These are phyloP conservation scores for Idris sp. DNA, from an alignment of 1,140 invertebrate genomes.

Conservation along the genomic window DNA sequence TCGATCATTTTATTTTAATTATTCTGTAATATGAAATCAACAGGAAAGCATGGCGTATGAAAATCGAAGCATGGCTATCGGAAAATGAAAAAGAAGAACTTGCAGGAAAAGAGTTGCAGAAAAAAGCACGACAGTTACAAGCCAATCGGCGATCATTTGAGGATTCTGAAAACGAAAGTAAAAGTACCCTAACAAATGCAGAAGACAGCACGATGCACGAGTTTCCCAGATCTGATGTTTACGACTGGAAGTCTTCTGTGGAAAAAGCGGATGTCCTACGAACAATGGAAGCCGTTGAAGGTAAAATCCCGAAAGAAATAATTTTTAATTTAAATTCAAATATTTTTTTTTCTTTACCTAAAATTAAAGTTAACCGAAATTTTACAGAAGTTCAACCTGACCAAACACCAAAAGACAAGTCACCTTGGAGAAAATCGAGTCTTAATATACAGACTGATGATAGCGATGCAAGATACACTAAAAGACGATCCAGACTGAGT, in stretches of 20 bases:
- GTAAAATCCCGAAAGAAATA: constrained; percentile 72
- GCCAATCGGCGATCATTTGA: constrained; percentile 87
- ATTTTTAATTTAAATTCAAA: too few relatives aligned
- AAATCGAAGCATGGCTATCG: constrained; percentile 93
- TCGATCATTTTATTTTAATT: too few relatives aligned
- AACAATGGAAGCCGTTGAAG: constrained; percentile 91
- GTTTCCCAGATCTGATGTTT: constrained; percentile 81
- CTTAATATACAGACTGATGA: constrained; percentile 84
- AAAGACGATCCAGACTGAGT: constrained; percentile 76
- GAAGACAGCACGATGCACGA: constrained; percentile 80
- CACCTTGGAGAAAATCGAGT: constrained; percentile 86
- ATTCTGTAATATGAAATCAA: too few relatives aligned
- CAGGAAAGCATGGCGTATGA: constrained; percentile 86
- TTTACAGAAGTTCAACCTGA: constrained; percentile 84
- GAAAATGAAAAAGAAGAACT: constrained; percentile 91
- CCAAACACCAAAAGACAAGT: constrained; percentile 84
- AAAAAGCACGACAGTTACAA: constrained; percentile 81
- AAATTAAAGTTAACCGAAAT: constrained; percentile 1
- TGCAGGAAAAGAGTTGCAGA: constrained; percentile 82
- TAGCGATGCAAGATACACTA: constrained; percentile 76
- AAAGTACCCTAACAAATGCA: constrained; percentile 83
- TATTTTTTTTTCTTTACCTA: too few relatives aligned
- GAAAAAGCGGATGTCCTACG: constrained; percentile 90
- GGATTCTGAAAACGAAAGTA: constrained; percentile 88
- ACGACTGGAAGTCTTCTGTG: constrained; percentile 89